These are phyloP conservation scores for Melieria crassipennis DNA, from an alignment of 2,888 invertebrate genomes.

Conservation along the genomic window DNA sequence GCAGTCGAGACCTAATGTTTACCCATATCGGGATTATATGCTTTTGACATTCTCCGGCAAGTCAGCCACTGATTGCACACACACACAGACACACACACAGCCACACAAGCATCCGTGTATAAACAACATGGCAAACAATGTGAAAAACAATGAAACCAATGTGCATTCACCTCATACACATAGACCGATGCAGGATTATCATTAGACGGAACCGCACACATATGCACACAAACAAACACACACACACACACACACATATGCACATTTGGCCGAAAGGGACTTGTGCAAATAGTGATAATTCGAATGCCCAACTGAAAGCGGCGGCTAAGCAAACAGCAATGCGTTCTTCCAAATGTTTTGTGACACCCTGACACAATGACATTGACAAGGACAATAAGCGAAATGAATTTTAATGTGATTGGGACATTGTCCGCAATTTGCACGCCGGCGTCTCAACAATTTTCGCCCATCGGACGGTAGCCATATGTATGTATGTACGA, in stretches of 20 bases:
- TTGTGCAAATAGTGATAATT: constrained; percentile 33
- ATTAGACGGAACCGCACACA: not conserved
- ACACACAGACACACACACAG: constrained; percentile 11
- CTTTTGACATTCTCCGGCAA: constrained; percentile 38
- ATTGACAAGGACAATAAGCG: constrained; percentile 38
- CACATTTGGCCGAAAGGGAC: constrained; percentile 10
- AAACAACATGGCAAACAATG: not conserved
- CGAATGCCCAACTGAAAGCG: constrained; percentile 1
- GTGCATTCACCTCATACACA: not conserved
- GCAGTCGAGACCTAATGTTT: constrained; percentile 31
- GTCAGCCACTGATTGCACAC: constrained; percentile 36
- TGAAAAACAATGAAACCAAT: not conserved
- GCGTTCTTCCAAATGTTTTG: constrained; percentile 17
- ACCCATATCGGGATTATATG: constrained; percentile 38
- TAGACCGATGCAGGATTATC: not conserved
- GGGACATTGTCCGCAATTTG: constrained; percentile 39
- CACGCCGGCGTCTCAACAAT: constrained; percentile 23
- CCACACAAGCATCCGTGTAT: not conserved
- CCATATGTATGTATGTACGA: not conserved
- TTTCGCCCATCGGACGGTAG: not conserved
- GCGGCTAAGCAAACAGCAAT: constrained; percentile 25
- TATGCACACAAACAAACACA: not conserved
- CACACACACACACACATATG: not conserved
- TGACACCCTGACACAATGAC: constrained; percentile 37
- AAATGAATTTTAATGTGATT: constrained; percentile 41